Base-by-base conservation (phyloP, 35 echinoderm and acorn worm genomes). In the Chiridota heheva region DNA sequence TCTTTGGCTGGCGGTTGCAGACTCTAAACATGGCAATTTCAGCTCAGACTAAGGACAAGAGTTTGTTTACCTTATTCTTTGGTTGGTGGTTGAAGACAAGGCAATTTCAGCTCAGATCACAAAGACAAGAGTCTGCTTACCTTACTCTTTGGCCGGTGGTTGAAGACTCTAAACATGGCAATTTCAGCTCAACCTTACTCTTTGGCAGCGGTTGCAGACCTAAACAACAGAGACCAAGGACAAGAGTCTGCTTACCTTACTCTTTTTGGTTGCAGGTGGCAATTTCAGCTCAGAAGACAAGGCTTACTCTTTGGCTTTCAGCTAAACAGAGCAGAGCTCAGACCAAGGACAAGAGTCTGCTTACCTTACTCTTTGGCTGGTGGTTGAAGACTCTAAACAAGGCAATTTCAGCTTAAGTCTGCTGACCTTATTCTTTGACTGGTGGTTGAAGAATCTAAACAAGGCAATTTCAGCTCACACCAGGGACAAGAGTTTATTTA, bases 21-120 rank as follows among this genome's bases (percentile, higher is more conserved):
- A 97, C 94, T 72, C 94, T 97, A 71, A 97, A 97, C 94, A 97
- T 97, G 44, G 94, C 94, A 36, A 97, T 91, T 69, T 97, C 94
- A 49, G 94, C 94, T 25, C 88, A 88, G 2, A 97, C 89, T n/a
- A n/a, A n/a, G n/a, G n/a, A n/a, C n/a, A n/a, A n/a, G n/a, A n/a
- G n/a, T n/a, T n/a, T n/a, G n/a, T n/a, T n/a, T n/a, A n/a, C n/a
- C n/a, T n/a, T n/a, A n/a, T n/a, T n/a, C n/a, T n/a, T n/a, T n/a
- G n/a, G n/a, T n/a, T n/a, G n/a, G n/a, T n/a, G n/a, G n/a, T n/a
- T n/a, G n/a, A n/a, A n/a, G n/a, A n/a, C n/a, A n/a, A n/a, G n/a
- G n/a, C n/a, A n/a, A n/a, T n/a, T n/a, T n/a, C n/a, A n/a, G n/a
- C n/a, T n/a, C n/a, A n/a, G n/a, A n/a, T n/a, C n/a, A 53, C n/a